Evolutionary conservation across 2,113 vertebrate species (phyloP).

Genomic region (Sarotherodon lohbergeri): DNA sequence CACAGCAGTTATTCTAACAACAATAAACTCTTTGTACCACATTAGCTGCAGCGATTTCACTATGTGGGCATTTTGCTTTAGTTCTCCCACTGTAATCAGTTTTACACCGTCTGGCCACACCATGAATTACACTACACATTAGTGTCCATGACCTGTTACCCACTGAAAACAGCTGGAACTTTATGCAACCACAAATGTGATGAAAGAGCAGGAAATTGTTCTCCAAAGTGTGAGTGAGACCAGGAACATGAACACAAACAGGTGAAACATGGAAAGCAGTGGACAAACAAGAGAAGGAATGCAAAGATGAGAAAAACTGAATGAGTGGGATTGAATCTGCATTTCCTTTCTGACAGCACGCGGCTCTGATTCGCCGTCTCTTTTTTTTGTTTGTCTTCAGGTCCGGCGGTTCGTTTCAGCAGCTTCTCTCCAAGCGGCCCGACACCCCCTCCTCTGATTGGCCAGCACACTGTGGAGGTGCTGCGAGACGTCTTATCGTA

Average conservation of each 20-base stretch:
- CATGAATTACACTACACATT: not conserved
- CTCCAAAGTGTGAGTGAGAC: not conserved
- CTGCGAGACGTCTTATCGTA: conserved; percentile 79
- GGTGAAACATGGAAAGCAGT: not conserved
- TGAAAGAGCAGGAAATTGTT: not conserved
- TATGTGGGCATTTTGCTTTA: not conserved
- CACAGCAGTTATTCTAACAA: not conserved
- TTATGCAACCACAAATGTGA: not conserved
- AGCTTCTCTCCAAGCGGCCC: conserved; percentile 73
- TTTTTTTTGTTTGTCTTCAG: conserved; percentile 55
- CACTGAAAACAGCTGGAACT: not conserved
- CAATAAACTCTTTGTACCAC: not conserved
- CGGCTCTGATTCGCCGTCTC: not conserved
- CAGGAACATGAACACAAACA: not conserved
- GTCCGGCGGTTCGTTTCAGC: conserved; percentile 87
- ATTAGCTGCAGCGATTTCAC: not conserved
- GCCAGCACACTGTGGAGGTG: conserved; percentile 85
- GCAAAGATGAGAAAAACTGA: not conserved
- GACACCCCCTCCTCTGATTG: conserved; percentile 81
- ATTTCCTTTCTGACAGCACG: not conserved
- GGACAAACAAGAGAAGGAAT: not conserved
- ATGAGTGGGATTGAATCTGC: not conserved
- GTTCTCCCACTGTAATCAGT: not conserved
- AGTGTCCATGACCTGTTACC: not conserved
- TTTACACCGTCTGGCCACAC: not conserved